Base-by-base conservation (phyloP, 2,797 vertebrate genomes). In the Gobio occitaniae region DNA sequence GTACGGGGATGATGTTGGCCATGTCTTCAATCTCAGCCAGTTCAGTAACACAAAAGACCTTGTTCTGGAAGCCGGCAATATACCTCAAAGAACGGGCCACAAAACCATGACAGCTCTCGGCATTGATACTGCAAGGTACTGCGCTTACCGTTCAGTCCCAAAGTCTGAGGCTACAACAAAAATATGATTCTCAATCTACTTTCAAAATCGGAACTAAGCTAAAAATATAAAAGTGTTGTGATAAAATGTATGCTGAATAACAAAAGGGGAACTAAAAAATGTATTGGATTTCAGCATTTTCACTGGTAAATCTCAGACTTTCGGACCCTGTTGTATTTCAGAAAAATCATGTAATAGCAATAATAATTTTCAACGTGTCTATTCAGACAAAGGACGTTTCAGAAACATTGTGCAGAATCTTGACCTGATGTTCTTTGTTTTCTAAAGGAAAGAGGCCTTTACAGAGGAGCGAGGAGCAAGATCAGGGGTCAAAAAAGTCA, bases 61-160 rank as follows among this genome's bases (percentile, higher is more conserved):
- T 52, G 92, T 96, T 77, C 1, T 79, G 0, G 95, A 96, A 52
- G 96, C 98, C 4, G 80, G 29, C 0, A 72, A 78, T 0, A 97
- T 99, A 88, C 89, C 82, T 13, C 97, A 97, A 92, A 94, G 95
- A 52, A 93, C 94, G 1, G 98, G 98, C 32, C 91, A 89, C 0
- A 96, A 95, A 87, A 99, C 98, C 32, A 96, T 96, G 95, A 99
- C 98, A 12, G 97, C 97, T 83, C 90, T 96, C 78, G 97, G 96
- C 77, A 99, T 99, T 80, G 96, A 99, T 13, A 97, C 93, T 0
- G 97, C 98, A 91, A 97, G 97, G 98, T 99, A 96, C 0, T 25
- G 25, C 15, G 25, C 56, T 9, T 36, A 59, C 9, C 4, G 15
- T 44, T 48, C 81, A 63, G 6, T 41, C 29, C 29, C 6, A 65